Evolutionary conservation across 2,888 invertebrate species (phyloP).

Genomic region (Caenorhabditis macrosperma): DNA sequence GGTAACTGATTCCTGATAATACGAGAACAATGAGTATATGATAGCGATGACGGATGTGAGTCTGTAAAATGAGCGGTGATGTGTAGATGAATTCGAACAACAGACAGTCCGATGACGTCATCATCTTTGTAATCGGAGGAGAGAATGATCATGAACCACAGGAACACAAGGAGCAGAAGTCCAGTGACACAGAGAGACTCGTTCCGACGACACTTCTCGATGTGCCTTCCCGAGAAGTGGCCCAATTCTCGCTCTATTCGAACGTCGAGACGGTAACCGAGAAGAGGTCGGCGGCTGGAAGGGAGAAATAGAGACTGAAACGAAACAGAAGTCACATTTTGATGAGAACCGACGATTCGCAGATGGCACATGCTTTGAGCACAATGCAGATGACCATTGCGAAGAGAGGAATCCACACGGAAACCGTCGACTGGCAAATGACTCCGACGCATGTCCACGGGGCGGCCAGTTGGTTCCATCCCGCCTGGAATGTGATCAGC

Average conservation of each 20-base stretch:
- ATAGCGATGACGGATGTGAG: background rate
- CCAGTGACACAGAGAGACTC: background rate
- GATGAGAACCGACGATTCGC: slow-evolving; percentile 8
- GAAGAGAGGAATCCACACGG: slow-evolving; percentile 29
- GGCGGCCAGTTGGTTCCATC: slow-evolving; percentile 31
- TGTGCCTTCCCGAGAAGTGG: background rate
- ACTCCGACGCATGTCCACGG: slow-evolving; percentile 43
- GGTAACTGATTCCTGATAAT: slow-evolving; percentile 21
- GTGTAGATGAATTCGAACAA: background rate
- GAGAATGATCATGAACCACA: slow-evolving; percentile 19
- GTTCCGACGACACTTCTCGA: slow-evolving; percentile 24
- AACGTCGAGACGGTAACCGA: slow-evolving; percentile 17
- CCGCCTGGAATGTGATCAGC: slow-evolving; percentile 3
- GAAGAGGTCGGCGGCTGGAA: slow-evolving; percentile 38
- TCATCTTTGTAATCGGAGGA: slow-evolving; percentile 16
- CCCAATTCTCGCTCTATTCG: slow-evolving; percentile 22
- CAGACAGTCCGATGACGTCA: slow-evolving; percentile 8
- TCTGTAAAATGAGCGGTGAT: slow-evolving; percentile 10
- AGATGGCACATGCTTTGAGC: background rate
- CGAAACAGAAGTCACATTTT: slow-evolving; percentile 16
- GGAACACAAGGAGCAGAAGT: background rate
- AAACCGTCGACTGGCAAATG: slow-evolving; percentile 21
- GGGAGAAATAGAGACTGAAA: background rate
- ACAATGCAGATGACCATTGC: background rate
- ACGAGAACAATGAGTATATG: slow-evolving; percentile 5